A percentile compares a stretch with the other conserved stretches of the same genome.
Evolutionary conservation across 2,888 invertebrate species (phyloP).

Genomic region (Acrobasis suavella): DNA sequence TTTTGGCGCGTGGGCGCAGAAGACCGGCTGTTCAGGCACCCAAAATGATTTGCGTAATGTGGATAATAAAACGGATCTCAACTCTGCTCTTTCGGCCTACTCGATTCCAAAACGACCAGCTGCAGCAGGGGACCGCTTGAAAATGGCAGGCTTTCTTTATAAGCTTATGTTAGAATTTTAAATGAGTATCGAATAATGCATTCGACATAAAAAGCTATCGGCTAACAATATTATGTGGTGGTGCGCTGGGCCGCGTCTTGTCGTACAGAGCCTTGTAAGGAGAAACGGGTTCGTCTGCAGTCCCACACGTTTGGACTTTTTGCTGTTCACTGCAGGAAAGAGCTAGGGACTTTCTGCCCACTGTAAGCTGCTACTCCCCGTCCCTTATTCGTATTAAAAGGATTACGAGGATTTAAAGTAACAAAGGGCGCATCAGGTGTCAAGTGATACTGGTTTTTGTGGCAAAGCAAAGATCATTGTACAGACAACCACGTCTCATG

Average conservation of each 20-base stretch:
- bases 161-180: conserved; percentile 81
- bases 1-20: conserved; percentile 72
- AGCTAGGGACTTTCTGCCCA: conserved; percentile 61
- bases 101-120: conserved; percentile 55
- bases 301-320: conserved; percentile 81
- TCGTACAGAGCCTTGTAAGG: conserved; percentile 77
- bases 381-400: conserved; percentile 40
- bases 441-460: conserved; percentile 52
- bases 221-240: conserved; percentile 81
- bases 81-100: conserved; percentile 23
- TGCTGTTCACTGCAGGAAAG: conserved; percentile 72
- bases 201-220: conserved; percentile 81
- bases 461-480: conserved; percentile 67
- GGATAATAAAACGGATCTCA: conserved; percentile 54
- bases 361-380: conserved; percentile 49
- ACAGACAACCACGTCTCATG: conserved; percentile 63
- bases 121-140: conserved; percentile 71
- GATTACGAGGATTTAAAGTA: conserved; percentile 33
- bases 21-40: conserved; percentile 54
- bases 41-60: conserved; percentile 77
- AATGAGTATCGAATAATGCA: conserved; percentile 83
- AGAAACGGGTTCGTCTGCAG: conserved; percentile 78
- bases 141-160: conserved; percentile 80
- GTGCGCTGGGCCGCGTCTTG: conserved; percentile 77
- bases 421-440: conserved; percentile 51